Percentiles rank a stretch among this genome's conserved stretches.
phyloP scores from a whole-genome alignment of 2,797 vertebrate species.

The Phoebastria nigripes region DNA sequence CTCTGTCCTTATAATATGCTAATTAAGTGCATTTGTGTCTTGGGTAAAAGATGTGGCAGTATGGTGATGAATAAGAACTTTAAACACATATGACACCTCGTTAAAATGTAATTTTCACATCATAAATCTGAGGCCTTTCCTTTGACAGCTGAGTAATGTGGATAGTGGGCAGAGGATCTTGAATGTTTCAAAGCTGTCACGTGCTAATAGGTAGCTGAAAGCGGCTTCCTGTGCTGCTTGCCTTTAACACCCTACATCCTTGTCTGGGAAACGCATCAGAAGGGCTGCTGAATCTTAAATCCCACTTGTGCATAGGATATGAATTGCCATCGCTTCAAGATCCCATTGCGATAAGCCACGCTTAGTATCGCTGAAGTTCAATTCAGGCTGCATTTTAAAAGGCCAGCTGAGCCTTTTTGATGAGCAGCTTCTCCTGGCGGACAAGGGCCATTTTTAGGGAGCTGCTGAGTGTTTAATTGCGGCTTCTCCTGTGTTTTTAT shows the following conservation, averaged over 20 bases:
- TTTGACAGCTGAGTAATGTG: slow-evolving; percentile 75
- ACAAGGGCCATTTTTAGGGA: neutral
- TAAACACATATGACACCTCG: slow-evolving; percentile 78
- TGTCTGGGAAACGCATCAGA: neutral
- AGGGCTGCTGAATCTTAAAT: neutral
- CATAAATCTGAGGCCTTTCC: slow-evolving; percentile 70
- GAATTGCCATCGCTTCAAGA: neutral
- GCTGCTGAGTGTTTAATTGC: slow-evolving; percentile 34
- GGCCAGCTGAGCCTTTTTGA: neutral
- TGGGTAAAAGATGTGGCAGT: slow-evolving; percentile 59
- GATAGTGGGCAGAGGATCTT: slow-evolving; percentile 63
- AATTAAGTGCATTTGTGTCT: slow-evolving; percentile 69
- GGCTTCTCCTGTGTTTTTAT: neutral
- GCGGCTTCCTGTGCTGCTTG: neutral
- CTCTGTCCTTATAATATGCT: slow-evolving; percentile 74
- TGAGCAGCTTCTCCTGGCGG: neutral
- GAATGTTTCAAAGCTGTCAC: slow-evolving; percentile 25
- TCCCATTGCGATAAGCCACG: neutral
- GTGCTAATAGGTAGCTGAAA: slow-evolving; percentile 27
- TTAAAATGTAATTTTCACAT: slow-evolving; percentile 80
- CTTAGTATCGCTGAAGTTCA: neutral
- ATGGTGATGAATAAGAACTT: slow-evolving; percentile 78
- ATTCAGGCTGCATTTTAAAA: neutral
- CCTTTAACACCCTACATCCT: neutral
- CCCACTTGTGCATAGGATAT: neutral